Base-by-base conservation (phyloP, 2,113 vertebrate genomes). In the Cacatua alba region DNA sequence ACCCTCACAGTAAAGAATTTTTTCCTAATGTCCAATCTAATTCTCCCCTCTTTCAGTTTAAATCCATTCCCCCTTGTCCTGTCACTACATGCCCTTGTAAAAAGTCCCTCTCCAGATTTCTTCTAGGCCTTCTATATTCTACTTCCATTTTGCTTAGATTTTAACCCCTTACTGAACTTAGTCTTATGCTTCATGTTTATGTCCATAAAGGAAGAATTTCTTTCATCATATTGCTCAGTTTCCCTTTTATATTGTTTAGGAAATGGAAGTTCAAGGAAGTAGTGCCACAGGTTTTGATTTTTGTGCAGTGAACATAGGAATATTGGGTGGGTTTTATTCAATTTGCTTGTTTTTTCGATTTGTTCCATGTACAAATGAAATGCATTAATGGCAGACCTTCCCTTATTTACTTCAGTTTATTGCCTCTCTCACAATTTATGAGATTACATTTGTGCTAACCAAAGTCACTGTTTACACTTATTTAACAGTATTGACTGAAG, bases 401-500 rank as follows among this genome's bases (percentile, higher is more conserved):
- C 78, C 62, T 91, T 96, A 97, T 94, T 97, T 96, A 91, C 89
- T 97, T 93, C 80, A 77, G 60, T 96, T 97, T 94, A 96, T 88
- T 95, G 71, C 85, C 53, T 84, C n/a, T 79, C 51, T 88, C 86
- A 78, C n/a, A 88, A 76, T 4, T 92, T 95, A 91, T 60, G 82
- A 87, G 87, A 97, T 96, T 97, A 94, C 70, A 65, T 95, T 91
- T 94, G 64, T 1, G 2, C 76, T 96, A 96, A 97, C 79, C 53
- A 75, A 95, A 97, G 85, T 78, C 79, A 88, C 90, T 94, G 49
- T 97, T 97, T 97, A 86, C 59, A 97, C 94, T 97, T 98, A 98
- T 94, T 98, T 98, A 98, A 97, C 76, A 87, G 64, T 95, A 98
- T 97, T 97, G 97, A 97, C 95, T 97, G 77, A 95, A 97, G 94